phyloP scores from a whole-genome alignment of 2,113 vertebrate species.

The Oreochromis tanganicae region DNA sequence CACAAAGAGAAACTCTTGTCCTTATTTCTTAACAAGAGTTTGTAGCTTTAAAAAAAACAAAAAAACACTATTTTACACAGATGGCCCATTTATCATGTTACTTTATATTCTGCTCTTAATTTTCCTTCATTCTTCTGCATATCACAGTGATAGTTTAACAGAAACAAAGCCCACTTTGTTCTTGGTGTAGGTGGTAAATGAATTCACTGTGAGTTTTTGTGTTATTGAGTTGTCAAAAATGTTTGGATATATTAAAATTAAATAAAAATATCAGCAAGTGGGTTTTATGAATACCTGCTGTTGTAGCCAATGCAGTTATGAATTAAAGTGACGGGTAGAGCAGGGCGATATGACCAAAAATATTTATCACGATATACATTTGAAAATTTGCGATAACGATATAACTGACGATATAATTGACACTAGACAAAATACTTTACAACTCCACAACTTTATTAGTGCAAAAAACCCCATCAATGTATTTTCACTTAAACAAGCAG shows the following conservation, averaged over 20 bases:
- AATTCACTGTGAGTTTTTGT: neutral
- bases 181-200: neutral
- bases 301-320: neutral
- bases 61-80: neutral
- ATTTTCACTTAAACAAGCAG: too few relatives aligned
- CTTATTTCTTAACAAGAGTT: neutral
- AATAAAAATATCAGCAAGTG: neutral
- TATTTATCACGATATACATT: too few relatives aligned
- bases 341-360: too few relatives aligned
- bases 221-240: neutral
- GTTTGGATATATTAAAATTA: neutral
- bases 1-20: slow-evolving; percentile 2
- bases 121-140: neutral
- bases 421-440: too few relatives aligned
- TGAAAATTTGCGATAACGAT: too few relatives aligned
- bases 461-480: too few relatives aligned
- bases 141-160: neutral
- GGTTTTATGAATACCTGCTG: neutral
- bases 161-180: neutral
- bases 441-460: too few relatives aligned
- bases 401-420: too few relatives aligned
- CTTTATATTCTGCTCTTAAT: neutral
- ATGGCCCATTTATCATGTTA: neutral
- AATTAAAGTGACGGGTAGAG: neutral
- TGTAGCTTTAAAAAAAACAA: neutral